A percentile compares a stretch with the other conserved stretches of the same genome.
These are phyloP conservation scores for Theretra japonica DNA, from an alignment of 2,888 invertebrate species.

Conservation along the genomic window DNA sequence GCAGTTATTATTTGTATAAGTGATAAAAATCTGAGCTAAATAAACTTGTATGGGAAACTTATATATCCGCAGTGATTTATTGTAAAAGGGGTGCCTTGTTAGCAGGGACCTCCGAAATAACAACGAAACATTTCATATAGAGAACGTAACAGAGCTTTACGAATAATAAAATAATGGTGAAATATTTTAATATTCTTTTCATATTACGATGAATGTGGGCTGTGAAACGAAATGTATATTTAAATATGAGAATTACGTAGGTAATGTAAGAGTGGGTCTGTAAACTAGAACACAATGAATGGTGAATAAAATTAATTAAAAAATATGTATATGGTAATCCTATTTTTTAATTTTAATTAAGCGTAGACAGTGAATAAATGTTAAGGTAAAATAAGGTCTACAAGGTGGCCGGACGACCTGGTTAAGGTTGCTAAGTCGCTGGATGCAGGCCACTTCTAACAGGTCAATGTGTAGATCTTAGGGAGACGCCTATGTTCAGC, in stretches of 20 bases:
- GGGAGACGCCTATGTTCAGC: too few relatives aligned
- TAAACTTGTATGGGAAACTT: conserved; percentile 57
- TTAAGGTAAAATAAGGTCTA: too few relatives aligned
- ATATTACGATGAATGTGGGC: background rate
- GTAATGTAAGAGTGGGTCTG: background rate
- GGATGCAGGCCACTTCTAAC: too few relatives aligned
- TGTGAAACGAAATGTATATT: background rate
- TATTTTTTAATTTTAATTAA: too few relatives aligned
- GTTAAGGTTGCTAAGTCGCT: too few relatives aligned
- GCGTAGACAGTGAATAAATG: too few relatives aligned
- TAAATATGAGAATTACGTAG: background rate
- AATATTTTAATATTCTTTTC: conserved; percentile 6
- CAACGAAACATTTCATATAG: background rate
- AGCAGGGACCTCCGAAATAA: conserved; percentile 13
- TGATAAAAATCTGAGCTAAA: conserved; percentile 66
- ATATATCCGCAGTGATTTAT: conserved; percentile 53
- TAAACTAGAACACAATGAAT: too few relatives aligned
- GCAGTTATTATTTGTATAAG: conserved; percentile 58
- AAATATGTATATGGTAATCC: too few relatives aligned
- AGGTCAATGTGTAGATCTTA: too few relatives aligned
- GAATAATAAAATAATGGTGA: background rate
- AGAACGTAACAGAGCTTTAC: background rate
- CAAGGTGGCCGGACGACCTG: too few relatives aligned
- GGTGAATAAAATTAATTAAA: too few relatives aligned
- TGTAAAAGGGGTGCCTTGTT: conserved; percentile 42